Evolutionary conservation across 2,797 vertebrate species (phyloP).

Genomic region (Fringilla coelebs): DNA sequence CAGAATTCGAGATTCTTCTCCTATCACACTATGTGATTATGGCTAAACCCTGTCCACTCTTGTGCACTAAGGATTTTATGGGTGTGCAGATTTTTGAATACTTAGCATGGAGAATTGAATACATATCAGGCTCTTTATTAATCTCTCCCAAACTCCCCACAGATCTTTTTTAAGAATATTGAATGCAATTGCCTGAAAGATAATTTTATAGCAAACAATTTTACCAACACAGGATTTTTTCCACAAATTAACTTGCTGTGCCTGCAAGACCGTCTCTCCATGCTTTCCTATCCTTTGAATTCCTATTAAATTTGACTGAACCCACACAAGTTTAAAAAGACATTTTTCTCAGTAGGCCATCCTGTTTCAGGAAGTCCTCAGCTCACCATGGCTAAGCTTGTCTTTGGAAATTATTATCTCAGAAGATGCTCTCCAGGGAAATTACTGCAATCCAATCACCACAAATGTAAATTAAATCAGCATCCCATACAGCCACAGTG

Average conservation of each 20-base stretch:
- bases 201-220: background rate
- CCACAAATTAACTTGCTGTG: background rate
- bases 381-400: background rate
- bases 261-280: background rate
- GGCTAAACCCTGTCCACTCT: background rate
- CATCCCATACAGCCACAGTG: conserved; percentile 4
- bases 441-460: conserved; percentile 55
- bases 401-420: conserved; percentile 49
- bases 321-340: background rate
- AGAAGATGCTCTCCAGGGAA: conserved; percentile 33
- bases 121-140: background rate
- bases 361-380: conserved; percentile 23
- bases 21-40: accelerated
- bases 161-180: background rate
- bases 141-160: background rate
- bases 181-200: background rate
- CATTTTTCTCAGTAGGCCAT: conserved; percentile 2
- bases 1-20: background rate
- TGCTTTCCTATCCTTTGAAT: background rate
- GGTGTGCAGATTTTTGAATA: background rate
- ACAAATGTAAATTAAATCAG: conserved; percentile 60
- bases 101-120: background rate
- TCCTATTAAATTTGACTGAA: background rate
- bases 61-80: background rate
- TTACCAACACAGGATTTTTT: background rate